Conservation (phyloP, 2,113 vertebrate species). For the Syngnathus scovelli region DNA sequence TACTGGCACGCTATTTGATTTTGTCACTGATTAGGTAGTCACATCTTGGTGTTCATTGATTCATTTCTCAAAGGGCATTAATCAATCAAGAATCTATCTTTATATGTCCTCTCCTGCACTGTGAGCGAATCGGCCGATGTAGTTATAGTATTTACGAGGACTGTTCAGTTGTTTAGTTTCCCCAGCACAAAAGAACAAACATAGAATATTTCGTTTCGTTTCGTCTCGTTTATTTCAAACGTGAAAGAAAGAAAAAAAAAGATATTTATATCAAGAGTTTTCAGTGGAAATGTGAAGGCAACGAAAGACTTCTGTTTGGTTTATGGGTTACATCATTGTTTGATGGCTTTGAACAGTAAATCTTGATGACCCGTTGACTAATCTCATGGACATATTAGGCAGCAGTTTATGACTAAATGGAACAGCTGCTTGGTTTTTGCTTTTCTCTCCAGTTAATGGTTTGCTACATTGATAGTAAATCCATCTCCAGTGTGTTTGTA, state of each 20-base stretch:
- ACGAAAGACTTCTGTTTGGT: slow-evolving; percentile 2
- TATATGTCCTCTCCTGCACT: not conserved
- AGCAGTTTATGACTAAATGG: slow-evolving; percentile 29
- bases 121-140: not conserved
- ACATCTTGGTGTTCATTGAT: slow-evolving; percentile 23
- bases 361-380: slow-evolving; percentile 26
- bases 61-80: slow-evolving; percentile 28
- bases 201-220: slow-evolving; percentile 3
- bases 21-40: slow-evolving; percentile 27
- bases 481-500: not conserved
- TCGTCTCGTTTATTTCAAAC: too few species aligned
- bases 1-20: slow-evolving; percentile 37
- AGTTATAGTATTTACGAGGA: slow-evolving; percentile 6
- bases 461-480: slow-evolving; percentile 11
- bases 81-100: slow-evolving; percentile 3
- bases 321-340: slow-evolving; percentile 35
- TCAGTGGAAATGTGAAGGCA: not conserved
- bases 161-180: not conserved
- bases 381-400: slow-evolving; percentile 21
- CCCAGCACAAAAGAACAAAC: not conserved
- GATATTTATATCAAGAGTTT: too few species aligned
- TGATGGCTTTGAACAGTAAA: slow-evolving; percentile 41
- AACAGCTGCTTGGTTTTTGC: slow-evolving; percentile 11
- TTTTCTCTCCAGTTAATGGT: slow-evolving; percentile 9
- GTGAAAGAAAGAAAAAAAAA: too few species aligned